Base-by-base conservation (phyloP, 1,140 invertebrate species). In the Drosophila lacteicornis region DNA sequence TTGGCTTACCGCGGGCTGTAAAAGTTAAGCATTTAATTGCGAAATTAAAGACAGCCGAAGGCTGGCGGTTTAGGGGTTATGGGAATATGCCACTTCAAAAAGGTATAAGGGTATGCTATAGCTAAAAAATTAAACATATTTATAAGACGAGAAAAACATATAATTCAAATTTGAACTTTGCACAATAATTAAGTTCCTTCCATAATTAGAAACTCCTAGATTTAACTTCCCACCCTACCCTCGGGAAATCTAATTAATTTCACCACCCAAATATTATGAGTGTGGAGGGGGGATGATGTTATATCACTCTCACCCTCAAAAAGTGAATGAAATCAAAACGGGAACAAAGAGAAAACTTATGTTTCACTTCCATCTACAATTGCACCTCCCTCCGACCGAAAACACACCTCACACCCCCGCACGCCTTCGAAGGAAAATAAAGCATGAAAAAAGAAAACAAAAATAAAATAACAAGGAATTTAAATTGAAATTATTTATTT, bases 401-500 rank as follows among this genome's bases (percentile, higher is more conserved):
- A 17, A 43, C 17, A 17, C 33, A 17, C 51, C 50, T 19, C 36
- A 38, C 53, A 40, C 19, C 30, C 36, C 30, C 40, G 22, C 58
- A 46, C 17, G 47, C 43, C 36, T 22, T 46, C 40, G 8, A 68
- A 70, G 38, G 43, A 67, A 49, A 69, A 66, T 47, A 69, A 51
- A 57, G 47, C 55, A 60, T 49, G 49, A 33, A 42, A 62, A 74
- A 67, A 50, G 57, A 74, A 84, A 82, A 71, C 70, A 83, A 58
- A 71, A 71, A 71, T 73, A 79, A 55, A 79, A 78, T 42, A 79
- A 79, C 76, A 71, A 59, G 61, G 85, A 90, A 85, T 90, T 90
- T 90, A 90, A 90, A 90, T 90, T 90, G 85, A 90, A 90, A 90
- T 90, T 90, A 90, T 90, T 90, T 90, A 90, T 90, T 90, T 88